Evolutionary conservation across 2,888 invertebrate genomes (phyloP), one percentile per base, ranked within the genome.

Genomic region (Nomada ruficornis): DNA sequence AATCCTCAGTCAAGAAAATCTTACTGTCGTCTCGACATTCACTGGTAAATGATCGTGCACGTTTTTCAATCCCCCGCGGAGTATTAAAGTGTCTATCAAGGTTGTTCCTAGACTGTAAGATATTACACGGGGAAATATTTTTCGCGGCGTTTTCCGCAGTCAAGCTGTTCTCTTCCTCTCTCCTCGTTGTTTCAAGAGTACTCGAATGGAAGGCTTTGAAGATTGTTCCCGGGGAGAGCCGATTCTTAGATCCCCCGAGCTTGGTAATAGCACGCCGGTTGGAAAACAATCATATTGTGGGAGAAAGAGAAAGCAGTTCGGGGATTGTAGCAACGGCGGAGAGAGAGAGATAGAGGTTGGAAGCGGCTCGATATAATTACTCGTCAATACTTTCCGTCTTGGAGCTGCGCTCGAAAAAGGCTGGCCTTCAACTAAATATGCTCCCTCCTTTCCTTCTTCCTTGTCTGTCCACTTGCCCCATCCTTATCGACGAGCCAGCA

Each of bases 11-110:
- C 97, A 98, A 94, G 98, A 98, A 94, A 98, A 98, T 94, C 95
- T 98, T 86, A 98, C 98, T 9, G 96, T 98, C 26, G 97, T 98
- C 11, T 98, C 98, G 50, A 98, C 98, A 62, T 98, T 98, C 91
- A 97, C 97, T 18, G 97, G 97, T 95, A 93, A 94, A 91, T 93
- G 91, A 47, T 55, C 7, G 10, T 2, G 15, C 4, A n/a, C 54
- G 7, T 26, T 36, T 3, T 11, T 7, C 13, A 4, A n/a, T n/a
- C 10, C 9, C 2, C 13, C 7, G 5, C 2, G 1, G 2, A 13
- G 7, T 9, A 42, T 36, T n/a, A 4, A 15, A 23, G 20, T 18
- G 5, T 10, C 18, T 11, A 10, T 44, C 18, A 15, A 9, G 2
- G 23, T 15, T 23, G 15, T 13, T 15, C 11, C 15, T 13, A 4